A percentile compares a stretch with the other conserved stretches of the same genome.
These are phyloP conservation scores for Sorex fumeus DNA, from an alignment of 2,113 vertebrate species.

Conservation along the genomic window DNA sequence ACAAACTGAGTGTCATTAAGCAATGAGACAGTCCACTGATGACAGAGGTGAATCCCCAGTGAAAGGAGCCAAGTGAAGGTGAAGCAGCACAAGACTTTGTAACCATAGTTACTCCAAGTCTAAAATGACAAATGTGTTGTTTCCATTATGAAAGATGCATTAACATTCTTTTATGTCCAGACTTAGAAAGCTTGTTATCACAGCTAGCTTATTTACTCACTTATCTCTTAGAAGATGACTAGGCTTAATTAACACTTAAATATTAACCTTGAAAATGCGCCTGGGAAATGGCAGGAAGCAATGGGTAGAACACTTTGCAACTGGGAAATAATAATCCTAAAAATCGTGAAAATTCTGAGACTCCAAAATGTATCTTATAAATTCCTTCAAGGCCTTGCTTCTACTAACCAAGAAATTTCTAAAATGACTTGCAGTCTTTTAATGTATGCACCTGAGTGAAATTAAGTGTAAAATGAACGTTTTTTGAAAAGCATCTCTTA, in stretches of 20 bases:
- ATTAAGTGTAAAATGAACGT: not conserved
- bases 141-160: slow-evolving; percentile 71
- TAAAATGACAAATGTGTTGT: slow-evolving; percentile 73
- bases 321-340: not conserved
- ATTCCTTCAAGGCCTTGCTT: slow-evolving; percentile 6
- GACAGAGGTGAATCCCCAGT: slow-evolving; percentile 75
- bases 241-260: slow-evolving; percentile 84
- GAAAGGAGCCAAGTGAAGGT: slow-evolving; percentile 74
- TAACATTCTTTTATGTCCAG: slow-evolving; percentile 81
- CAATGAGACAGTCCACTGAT: slow-evolving; percentile 65
- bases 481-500: slow-evolving; percentile 13
- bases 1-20: slow-evolving; percentile 75
- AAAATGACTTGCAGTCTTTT: not conserved
- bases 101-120: slow-evolving; percentile 79
- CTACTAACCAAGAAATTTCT: slow-evolving; percentile 36
- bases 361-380: slow-evolving; percentile 41
- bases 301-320: slow-evolving; percentile 25
- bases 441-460: not conserved
- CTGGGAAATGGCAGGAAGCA: not conserved
- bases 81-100: slow-evolving; percentile 66
- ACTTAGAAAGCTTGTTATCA: slow-evolving; percentile 47
- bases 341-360: slow-evolving; percentile 26
- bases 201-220: slow-evolving; percentile 74
- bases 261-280: slow-evolving; percentile 78
- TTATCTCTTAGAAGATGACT: slow-evolving; percentile 77